A percentile compares a stretch with the other conserved stretches of the same genome.
These are phyloP conservation scores for Mandrillus leucophaeus DNA, from an alignment of 2,113 vertebrate genomes.

Conservation along the genomic window DNA sequence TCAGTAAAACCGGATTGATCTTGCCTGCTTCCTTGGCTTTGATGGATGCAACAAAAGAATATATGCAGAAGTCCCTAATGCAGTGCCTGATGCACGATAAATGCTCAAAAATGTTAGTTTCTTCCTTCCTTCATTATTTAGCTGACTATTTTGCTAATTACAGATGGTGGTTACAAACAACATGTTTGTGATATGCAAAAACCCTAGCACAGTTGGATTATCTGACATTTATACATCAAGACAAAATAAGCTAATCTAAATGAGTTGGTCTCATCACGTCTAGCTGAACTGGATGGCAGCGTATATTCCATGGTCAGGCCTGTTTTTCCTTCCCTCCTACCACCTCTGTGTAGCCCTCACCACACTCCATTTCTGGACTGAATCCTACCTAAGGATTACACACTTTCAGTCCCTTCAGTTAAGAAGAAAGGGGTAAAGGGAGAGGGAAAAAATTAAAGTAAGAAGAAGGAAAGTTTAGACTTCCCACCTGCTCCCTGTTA, in stretches of 20 bases:
- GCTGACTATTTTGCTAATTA: not conserved
- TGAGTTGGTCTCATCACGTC: not conserved
- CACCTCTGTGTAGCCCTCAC: not conserved
- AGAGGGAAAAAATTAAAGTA: not conserved
- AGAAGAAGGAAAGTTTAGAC: not conserved
- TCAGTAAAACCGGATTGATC: not conserved
- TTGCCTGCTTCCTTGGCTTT: not conserved
- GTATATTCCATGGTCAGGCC: too few species aligned
- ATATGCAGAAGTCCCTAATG: not conserved
- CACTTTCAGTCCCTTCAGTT: not conserved
- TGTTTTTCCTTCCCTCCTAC: not conserved
- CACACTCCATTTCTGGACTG: not conserved
- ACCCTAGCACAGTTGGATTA: not conserved
- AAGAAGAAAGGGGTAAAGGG: not conserved
- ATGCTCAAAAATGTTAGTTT: not conserved
- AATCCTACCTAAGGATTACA: not conserved
- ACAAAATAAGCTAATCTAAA: not conserved
- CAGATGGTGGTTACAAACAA: not conserved
- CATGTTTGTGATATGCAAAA: not conserved
- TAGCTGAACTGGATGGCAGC: not conserved
- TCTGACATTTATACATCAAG: not conserved
- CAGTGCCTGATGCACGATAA: not conserved
- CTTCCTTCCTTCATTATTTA: not conserved
- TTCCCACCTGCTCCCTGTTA: not conserved
- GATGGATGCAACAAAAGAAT: not conserved